Base-by-base conservation (phyloP, 2,113 vertebrate species). In the Carassius auratus region DNA sequence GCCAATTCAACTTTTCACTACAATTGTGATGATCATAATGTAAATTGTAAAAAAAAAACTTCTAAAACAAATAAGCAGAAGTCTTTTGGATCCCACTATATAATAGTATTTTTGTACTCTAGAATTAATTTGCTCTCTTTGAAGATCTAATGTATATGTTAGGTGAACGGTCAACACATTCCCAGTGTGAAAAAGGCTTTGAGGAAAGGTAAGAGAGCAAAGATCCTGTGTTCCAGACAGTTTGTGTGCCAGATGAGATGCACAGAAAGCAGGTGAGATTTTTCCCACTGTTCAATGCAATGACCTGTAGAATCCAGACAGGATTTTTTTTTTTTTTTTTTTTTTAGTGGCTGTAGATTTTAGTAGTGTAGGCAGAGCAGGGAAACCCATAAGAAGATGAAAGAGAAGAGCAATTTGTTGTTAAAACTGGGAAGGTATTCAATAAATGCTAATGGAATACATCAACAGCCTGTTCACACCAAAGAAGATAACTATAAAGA, bases 261-360 rank as follows among this genome's bases (percentile, higher is more conserved):
- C 74, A 8, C 75, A 83, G 83, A 83, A 83, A 83, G 48, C 74
- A 87, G 83, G 83, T 87, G 88, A 87, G 79, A 89, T 23, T 85
- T 89, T 87, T 89, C 83, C 73, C 88, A 87, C 78, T 71, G 78
- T 15, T 2, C 50, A 55, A 45, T 61, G 6, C 33, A 76, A n/a
- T 62, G 55, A n/a, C 52, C 7, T 79, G 26, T 21, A 66, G 59
- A 64, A 23, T 69, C 59, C 64, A 79, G 50, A 64, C 15, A 33
- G n/a, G 23, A 5, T 86, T 57, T 50, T 62, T 8, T 86, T 57
- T 50, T 62, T 8, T 9, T 2, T 21, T 26, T 26, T 26, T 26
- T 26, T 26, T 26, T 26, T 26, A 26, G 26, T 33, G 15, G 23
- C 36, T 55, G 2, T 71, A 7, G n/a, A 17, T 64, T 15, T 64